phyloP scores from a whole-genome alignment of 1,140 invertebrate species.

The Nylanderia fulva region DNA sequence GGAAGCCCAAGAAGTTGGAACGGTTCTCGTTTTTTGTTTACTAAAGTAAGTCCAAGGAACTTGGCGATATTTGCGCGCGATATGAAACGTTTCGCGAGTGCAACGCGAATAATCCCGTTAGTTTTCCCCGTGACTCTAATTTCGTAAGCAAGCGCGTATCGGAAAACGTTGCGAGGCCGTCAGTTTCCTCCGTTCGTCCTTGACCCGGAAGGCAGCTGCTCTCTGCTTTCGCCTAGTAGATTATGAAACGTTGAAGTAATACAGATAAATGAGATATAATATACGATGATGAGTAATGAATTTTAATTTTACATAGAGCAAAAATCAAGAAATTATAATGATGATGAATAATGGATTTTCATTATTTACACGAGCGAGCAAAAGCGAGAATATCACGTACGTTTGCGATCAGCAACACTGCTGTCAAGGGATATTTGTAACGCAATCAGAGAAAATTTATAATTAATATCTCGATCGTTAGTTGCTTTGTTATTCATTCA shows the following conservation, averaged over 20 bases:
- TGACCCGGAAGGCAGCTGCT: conserved; percentile 17
- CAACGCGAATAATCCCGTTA: background rate
- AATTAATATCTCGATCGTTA: background rate
- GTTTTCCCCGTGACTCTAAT: conserved; percentile 42
- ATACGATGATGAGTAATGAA: conserved; percentile 10
- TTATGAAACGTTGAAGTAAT: background rate
- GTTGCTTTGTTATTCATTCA: conserved; percentile 1
- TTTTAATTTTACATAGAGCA: conserved; percentile 5
- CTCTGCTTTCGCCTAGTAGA: background rate
- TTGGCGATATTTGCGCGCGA: conserved; percentile 41
- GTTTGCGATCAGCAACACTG: background rate
- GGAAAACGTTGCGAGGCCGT: conserved; percentile 14
- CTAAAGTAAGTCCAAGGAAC: conserved; percentile 28
- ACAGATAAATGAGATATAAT: background rate
- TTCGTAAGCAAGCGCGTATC: conserved; percentile 14
- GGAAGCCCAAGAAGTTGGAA: conserved; percentile 16
- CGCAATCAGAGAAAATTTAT: background rate
- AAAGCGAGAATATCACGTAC: background rate
- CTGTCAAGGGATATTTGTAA: background rate
- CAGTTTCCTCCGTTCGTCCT: conserved; percentile 25
- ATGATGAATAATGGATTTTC: background rate
- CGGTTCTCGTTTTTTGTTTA: conserved; percentile 50
- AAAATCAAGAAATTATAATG: background rate
- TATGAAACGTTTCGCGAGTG: conserved; percentile 9
- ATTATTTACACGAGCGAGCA: background rate